phyloP scores from a whole-genome alignment of 2,888 invertebrate genomes.

The Ennomos erosarius region DNA sequence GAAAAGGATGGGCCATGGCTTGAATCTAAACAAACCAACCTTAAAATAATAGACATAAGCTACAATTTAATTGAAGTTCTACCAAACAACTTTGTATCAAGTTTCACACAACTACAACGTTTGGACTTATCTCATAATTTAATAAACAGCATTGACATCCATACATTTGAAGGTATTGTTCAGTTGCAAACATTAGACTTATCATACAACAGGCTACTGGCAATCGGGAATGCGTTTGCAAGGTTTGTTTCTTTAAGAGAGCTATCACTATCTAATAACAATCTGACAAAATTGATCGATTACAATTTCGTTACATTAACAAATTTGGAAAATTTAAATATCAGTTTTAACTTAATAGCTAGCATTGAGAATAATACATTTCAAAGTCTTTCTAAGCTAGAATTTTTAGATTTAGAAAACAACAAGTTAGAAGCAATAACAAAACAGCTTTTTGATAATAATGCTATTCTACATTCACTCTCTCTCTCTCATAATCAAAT shows the following conservation, averaged over 20 bases:
- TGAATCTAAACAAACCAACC: neutral
- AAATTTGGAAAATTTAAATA: conserved; percentile 20
- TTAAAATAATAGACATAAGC: conserved; percentile 17
- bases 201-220: conserved; percentile 15
- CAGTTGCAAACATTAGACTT: conserved; percentile 22
- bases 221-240: conserved; percentile 21
- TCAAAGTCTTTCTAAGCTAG: conserved; percentile 14
- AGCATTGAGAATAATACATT: conserved; percentile 12
- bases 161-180: conserved; percentile 20
- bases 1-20: neutral
- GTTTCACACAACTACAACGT: conserved; percentile 9
- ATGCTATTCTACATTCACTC: conserved; percentile 23
- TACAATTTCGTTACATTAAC: conserved; percentile 14
- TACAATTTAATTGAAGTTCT: conserved; percentile 14
- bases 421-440: conserved; percentile 26
- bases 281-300: conserved; percentile 9
- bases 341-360: conserved; percentile 10
- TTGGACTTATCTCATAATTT: conserved; percentile 22
- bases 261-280: conserved; percentile 15
- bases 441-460: conserved; percentile 22
- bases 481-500: conserved; percentile 27
- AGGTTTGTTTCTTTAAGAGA: conserved; percentile 12
- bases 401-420: conserved; percentile 30
- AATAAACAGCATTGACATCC: conserved; percentile 13
- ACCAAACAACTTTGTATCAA: conserved; percentile 15